Percentiles rank a stretch among this genome's conserved stretches.
phyloP scores from a whole-genome alignment of 2,797 vertebrate species.

The Percopsis omiscomaycus region DNA sequence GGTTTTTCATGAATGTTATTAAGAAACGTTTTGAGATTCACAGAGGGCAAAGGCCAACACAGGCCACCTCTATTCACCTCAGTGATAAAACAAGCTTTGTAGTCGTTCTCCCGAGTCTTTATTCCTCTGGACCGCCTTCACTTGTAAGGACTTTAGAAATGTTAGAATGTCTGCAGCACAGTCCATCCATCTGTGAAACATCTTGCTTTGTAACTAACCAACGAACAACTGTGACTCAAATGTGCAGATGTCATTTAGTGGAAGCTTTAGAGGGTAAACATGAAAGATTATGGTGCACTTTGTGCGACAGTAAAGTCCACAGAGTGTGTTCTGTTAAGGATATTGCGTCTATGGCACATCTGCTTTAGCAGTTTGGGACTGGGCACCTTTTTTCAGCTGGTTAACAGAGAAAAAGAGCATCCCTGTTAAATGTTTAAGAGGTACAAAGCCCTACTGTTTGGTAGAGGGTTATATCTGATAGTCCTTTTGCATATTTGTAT shows the following conservation, averaged over 20 bases:
- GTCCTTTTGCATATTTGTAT: conserved; percentile 6
- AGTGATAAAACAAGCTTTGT: conserved; percentile 21
- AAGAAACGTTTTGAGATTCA: conserved; percentile 47
- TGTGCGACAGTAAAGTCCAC: conserved; percentile 42
- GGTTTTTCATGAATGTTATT: conserved; percentile 60
- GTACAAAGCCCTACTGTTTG: conserved; percentile 22
- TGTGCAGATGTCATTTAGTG: conserved; percentile 39
- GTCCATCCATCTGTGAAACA: conserved; percentile 28
- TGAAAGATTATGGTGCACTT: conserved; percentile 41
- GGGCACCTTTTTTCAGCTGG: not conserved
- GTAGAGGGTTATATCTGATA: conserved; percentile 4
- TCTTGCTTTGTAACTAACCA: conserved; percentile 11
- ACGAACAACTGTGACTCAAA: conserved; percentile 17
- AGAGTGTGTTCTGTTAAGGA: conserved; percentile 43
- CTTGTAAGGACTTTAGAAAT: conserved; percentile 22
- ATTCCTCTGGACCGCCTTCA: conserved; percentile 18
- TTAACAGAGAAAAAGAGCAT: conserved; percentile 33
- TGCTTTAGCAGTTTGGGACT: conserved; percentile 43
- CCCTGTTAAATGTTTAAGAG: conserved; percentile 35
- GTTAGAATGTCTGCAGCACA: conserved; percentile 11
- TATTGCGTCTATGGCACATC: conserved; percentile 52
- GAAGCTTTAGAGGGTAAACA: conserved; percentile 31
- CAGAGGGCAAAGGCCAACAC: conserved; percentile 43
- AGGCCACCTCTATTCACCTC: conserved; percentile 49
- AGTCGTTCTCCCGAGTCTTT: conserved; percentile 14